These are phyloP conservation scores for Chionoecetes opilio DNA, from an alignment of 1,140 invertebrate species.

Conservation along the genomic window DNA sequence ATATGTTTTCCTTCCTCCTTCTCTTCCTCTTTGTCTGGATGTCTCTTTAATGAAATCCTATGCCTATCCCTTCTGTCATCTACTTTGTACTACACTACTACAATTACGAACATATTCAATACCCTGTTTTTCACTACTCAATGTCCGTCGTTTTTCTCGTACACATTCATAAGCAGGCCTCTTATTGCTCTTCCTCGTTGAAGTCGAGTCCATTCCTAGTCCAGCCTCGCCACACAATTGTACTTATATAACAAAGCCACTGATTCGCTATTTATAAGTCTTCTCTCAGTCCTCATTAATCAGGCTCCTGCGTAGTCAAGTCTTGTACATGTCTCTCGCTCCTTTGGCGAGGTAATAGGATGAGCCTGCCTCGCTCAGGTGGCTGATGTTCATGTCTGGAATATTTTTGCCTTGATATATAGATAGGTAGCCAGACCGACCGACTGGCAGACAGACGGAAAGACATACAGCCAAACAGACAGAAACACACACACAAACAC, in stretches of 20 bases:
- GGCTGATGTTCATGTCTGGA: no score
- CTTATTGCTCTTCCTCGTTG: not conserved
- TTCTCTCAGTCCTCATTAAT: not conserved
- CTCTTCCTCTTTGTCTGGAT: not conserved
- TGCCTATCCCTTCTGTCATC: no score
- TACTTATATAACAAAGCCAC: not conserved
- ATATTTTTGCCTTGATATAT: no score
- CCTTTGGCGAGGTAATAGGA: no score
- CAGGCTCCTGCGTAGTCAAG: not conserved
- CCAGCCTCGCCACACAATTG: not conserved
- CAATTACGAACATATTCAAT: no score
- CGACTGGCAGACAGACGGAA: no score
- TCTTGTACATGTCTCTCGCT: not conserved
- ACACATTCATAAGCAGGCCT: not conserved
- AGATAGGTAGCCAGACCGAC: no score
- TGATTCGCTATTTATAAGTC: not conserved
- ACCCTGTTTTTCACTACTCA: not conserved
- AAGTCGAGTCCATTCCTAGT: not conserved
- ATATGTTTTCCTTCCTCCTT: not conserved
- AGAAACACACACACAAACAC: not conserved
- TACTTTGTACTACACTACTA: no score
- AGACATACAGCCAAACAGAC: no score
- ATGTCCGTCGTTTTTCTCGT: not conserved
- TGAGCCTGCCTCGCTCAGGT: no score
- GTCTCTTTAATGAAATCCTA: not conserved